Percentiles rank a stretch among this genome's conserved stretches.
Conservation (phyloP, 2,113 vertebrate genomes). For the Sorex fumeus region DNA sequence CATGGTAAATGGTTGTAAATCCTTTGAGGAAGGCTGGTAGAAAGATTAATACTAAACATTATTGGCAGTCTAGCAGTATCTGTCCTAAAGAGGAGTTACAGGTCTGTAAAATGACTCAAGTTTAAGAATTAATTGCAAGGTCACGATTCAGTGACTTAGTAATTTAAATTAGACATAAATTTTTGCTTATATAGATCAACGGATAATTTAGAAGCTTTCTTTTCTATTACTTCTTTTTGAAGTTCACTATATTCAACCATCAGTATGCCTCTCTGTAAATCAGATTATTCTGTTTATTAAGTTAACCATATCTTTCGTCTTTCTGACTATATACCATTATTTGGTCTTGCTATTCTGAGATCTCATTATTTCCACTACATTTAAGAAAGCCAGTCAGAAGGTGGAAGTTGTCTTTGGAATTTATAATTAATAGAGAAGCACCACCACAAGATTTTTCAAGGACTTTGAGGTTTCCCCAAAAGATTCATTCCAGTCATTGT, state of each 20-base stretch:
- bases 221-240: constrained; percentile 33
- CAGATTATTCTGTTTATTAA: neutral
- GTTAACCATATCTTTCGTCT: neutral
- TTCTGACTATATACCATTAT: neutral
- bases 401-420: neutral
- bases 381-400: neutral
- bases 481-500: neutral
- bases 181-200: neutral
- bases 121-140: neutral
- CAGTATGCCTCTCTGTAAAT: neutral
- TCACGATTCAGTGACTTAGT: neutral
- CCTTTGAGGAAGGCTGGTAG: neutral
- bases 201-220: neutral
- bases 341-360: neutral
- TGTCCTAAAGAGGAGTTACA: neutral
- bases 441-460: neutral
- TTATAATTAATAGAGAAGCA: neutral
- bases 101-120: neutral
- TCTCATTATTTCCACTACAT: neutral
- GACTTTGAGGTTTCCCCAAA: neutral
- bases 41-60: neutral
- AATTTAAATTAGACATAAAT: neutral
- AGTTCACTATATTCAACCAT: neutral
- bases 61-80: neutral
- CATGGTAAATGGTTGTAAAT: neutral